A percentile compares a stretch with the other conserved stretches of the same genome.
Conservation (phyloP, 2,113 vertebrate species). For the Alaudala cheleensis region DNA sequence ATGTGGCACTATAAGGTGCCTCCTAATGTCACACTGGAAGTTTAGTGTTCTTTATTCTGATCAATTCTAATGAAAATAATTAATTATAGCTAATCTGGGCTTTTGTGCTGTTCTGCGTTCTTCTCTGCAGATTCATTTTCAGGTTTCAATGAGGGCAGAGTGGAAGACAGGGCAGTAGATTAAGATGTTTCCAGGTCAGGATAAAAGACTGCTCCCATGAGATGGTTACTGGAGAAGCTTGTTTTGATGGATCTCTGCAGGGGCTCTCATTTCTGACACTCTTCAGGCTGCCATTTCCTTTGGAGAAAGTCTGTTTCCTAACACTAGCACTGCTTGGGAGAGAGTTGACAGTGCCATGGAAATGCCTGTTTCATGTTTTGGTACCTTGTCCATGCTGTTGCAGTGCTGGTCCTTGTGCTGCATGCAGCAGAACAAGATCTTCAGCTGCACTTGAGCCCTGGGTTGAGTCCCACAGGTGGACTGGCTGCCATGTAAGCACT, state of each 20-base stretch:
- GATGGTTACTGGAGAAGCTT: neutral
- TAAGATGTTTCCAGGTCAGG: neutral
- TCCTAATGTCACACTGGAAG: neutral
- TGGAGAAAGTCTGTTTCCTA: conserved; percentile 38
- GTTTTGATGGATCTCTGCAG: conserved; percentile 43
- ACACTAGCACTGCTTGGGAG: neutral
- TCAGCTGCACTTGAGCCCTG: neutral
- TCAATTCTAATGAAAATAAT: neutral
- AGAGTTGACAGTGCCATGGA: neutral
- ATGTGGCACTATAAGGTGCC: neutral
- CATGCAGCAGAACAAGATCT: rapidly evolving
- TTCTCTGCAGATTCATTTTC: neutral
- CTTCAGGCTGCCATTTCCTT: conserved; percentile 24
- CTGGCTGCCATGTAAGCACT: neutral
- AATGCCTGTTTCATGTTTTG: neutral
- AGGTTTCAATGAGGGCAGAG: neutral
- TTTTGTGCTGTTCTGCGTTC: neutral
- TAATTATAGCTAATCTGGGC: neutral
- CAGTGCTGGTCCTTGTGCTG: neutral
- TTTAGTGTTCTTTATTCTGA: neutral
- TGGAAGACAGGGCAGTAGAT: neutral
- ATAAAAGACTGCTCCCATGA: neutral
- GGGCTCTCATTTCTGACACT: conserved; percentile 38
- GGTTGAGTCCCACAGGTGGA: neutral
- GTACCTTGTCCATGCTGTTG: neutral